phyloP scores from a whole-genome alignment of 1,140 invertebrate genomes.

The Atta cephalotes region DNA sequence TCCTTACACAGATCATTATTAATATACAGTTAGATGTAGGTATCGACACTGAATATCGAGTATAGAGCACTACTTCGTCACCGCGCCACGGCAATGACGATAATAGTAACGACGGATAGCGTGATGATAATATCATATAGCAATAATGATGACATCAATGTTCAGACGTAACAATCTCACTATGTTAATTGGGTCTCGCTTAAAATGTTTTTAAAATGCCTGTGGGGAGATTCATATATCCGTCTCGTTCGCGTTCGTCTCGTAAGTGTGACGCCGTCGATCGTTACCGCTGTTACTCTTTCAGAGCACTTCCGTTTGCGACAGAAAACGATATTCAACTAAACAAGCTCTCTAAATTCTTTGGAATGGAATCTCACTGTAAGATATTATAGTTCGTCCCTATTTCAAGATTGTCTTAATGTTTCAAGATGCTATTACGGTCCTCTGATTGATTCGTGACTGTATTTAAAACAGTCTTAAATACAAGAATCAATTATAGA shows the following conservation, averaged over 20 bases:
- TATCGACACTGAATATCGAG: constrained; percentile 67
- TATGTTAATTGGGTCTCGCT: constrained; percentile 40
- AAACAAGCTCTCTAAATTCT: neutral
- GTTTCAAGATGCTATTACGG: too few relatives aligned
- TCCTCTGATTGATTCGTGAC: too few relatives aligned
- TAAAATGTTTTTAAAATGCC: constrained; percentile 30
- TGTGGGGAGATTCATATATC: neutral
- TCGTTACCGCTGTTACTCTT: neutral
- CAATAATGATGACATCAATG: constrained; percentile 40
- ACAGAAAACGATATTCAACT: neutral
- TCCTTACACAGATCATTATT: constrained; percentile 62
- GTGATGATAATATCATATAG: constrained; percentile 30
- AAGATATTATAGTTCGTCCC: too few relatives aligned
- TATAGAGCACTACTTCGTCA: constrained; percentile 59
- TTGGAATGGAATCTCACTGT: too few relatives aligned
- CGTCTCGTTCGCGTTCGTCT: constrained; percentile 14
- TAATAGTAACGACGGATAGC: constrained; percentile 55
- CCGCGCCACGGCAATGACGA: constrained; percentile 1
- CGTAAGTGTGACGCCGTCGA: neutral
- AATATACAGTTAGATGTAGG: constrained; percentile 66
- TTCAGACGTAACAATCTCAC: constrained; percentile 40
- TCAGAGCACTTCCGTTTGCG: constrained; percentile 2
- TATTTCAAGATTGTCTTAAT: too few relatives aligned
- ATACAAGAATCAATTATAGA: too few relatives aligned
- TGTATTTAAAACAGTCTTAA: too few relatives aligned